Evolutionary conservation across 1,140 invertebrate species (phyloP).

Genomic region (Chlorops oryzae): DNA sequence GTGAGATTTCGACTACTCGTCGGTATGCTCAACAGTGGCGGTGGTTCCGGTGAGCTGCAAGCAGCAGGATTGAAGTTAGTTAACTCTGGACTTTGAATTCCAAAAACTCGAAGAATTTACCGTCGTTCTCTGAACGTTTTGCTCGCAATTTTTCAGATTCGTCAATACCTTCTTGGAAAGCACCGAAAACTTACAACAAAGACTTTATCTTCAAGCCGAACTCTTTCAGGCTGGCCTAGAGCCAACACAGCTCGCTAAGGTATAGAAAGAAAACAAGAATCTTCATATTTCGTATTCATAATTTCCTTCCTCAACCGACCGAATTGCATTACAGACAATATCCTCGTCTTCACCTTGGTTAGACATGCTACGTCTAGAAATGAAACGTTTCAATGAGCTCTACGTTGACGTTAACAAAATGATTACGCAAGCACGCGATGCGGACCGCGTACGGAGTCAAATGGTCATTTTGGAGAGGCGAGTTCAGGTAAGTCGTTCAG

Average conservation of each 20-base stretch:
- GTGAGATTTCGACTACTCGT: slow-evolving; percentile 85
- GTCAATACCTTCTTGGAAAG: slow-evolving; percentile 76
- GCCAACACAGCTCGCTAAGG: slow-evolving; percentile 63
- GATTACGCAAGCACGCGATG: slow-evolving; percentile 39
- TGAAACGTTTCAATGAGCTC: slow-evolving; percentile 63
- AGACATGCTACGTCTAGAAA: slow-evolving; percentile 58
- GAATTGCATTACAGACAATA: slow-evolving; percentile 52
- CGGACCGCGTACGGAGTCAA: slow-evolving; percentile 50
- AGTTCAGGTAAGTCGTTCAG: slow-evolving; percentile 55
- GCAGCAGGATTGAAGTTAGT: slow-evolving; percentile 65
- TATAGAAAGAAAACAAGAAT: slow-evolving; percentile 30
- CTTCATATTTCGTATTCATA: slow-evolving; percentile 1
- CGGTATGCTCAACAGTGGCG: slow-evolving; percentile 74
- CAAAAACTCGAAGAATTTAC: not conserved
- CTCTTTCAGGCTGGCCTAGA: slow-evolving; percentile 78
- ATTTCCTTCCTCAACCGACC: not conserved
- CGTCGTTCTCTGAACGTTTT: too few species aligned
- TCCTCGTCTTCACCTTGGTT: slow-evolving; percentile 50
- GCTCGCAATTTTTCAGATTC: too few species aligned
- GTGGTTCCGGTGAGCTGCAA: slow-evolving; percentile 62
- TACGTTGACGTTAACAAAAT: slow-evolving; percentile 63
- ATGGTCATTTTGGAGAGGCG: slow-evolving; percentile 61
- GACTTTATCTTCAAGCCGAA: slow-evolving; percentile 85
- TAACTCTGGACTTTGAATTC: too few species aligned
- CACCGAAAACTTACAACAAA: slow-evolving; percentile 64